phyloP scores from a whole-genome alignment of 2,113 vertebrate genomes.

The Saguinus midas region DNA sequence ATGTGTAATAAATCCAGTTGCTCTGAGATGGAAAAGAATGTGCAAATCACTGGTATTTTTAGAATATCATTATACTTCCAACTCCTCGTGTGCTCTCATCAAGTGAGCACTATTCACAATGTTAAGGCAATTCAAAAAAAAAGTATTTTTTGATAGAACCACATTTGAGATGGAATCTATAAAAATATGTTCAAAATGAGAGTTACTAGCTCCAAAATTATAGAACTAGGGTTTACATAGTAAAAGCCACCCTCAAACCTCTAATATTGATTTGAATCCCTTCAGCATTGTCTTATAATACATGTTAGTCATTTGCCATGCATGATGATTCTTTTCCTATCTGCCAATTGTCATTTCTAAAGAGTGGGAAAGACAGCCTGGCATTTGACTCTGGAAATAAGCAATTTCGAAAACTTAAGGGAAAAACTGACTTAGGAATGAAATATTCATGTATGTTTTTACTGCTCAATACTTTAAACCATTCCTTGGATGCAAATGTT shows the following conservation, averaged over 20 bases:
- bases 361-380: not conserved
- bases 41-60: constrained; percentile 37
- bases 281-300: not conserved
- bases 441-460: constrained; percentile 55
- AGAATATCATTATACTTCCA: not conserved
- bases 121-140: not conserved
- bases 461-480: constrained; percentile 16
- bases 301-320: constrained; percentile 31
- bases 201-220: not conserved
- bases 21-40: not conserved
- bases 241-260: constrained; percentile 29
- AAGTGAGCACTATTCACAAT: not conserved
- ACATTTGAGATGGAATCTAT: constrained; percentile 20
- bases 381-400: constrained; percentile 47
- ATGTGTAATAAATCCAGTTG: not conserved
- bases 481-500: not conserved
- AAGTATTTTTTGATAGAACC: constrained; percentile 44
- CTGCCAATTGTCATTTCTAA: not conserved
- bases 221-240: not conserved
- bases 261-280: constrained; percentile 40
- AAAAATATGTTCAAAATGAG: constrained; percentile 62
- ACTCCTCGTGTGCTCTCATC: not conserved
- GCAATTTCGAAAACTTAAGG: constrained; percentile 27
- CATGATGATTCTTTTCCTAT: constrained; percentile 27
- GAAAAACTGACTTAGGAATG: not conserved